phyloP scores from a whole-genome alignment of 2,888 invertebrate species.

The Zygothrica quintamaculata region DNA sequence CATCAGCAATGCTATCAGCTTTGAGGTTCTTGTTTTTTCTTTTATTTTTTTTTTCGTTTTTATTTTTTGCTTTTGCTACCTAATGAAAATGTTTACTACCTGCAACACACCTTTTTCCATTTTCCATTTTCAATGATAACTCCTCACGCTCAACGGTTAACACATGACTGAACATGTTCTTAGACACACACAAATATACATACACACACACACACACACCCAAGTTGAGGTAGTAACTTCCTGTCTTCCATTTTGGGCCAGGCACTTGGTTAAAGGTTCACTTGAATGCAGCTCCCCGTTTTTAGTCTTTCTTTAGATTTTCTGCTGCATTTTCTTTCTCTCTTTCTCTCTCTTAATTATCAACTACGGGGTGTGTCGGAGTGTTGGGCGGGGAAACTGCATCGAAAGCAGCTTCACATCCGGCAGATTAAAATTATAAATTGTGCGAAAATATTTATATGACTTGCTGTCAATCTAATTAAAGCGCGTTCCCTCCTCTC shows the following conservation, averaged over 20 bases:
- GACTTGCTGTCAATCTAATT: constrained; percentile 51
- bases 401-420: constrained; percentile 63
- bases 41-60: no score
- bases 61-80: no score
- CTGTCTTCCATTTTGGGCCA: constrained; percentile 69
- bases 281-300: constrained; percentile 58
- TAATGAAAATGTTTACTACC: constrained; percentile 46
- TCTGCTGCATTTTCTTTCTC: constrained; percentile 48
- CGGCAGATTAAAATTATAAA: constrained; percentile 68
- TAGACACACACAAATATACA: constrained; percentile 37
- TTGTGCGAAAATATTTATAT: constrained; percentile 74
- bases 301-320: constrained; percentile 22
- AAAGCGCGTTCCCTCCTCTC: constrained; percentile 12
- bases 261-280: constrained; percentile 26
- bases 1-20: constrained; percentile 37
- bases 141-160: constrained; percentile 59
- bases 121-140: constrained; percentile 4
- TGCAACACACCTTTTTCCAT: constrained; percentile 45
- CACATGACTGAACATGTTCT: constrained; percentile 73
- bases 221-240: constrained; percentile 52
- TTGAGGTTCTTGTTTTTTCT: constrained; percentile 45
- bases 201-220: constrained; percentile 6
- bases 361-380: constrained; percentile 6
- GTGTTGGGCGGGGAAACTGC: constrained; percentile 6
- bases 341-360: constrained; percentile 66